Percentiles rank a stretch among this genome's conserved stretches.
Conservation (phyloP, 2,888 invertebrate genomes). For the Aleiodes alternator region DNA sequence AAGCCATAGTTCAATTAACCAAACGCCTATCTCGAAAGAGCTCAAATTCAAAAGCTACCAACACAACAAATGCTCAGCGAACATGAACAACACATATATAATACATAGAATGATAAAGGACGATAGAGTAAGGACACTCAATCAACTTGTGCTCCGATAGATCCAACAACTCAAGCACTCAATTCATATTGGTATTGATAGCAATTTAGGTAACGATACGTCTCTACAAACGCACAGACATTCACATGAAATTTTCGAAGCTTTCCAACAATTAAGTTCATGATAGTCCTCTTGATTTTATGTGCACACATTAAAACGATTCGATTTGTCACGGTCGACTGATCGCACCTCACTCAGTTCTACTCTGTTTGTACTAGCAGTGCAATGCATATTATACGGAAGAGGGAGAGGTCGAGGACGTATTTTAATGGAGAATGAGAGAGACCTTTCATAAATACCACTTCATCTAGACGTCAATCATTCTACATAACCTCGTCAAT, state of each 20-base stretch:
- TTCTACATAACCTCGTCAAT: slow-evolving; percentile 4
- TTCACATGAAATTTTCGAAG: too few relatives aligned
- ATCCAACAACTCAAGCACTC: too few relatives aligned
- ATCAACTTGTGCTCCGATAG: too few relatives aligned
- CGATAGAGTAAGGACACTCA: too few relatives aligned
- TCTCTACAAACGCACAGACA: background rate
- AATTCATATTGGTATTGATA: too few relatives aligned
- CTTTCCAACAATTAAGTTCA: slow-evolving; percentile 2
- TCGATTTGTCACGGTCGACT: slow-evolving; percentile 12
- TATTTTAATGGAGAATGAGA: background rate
- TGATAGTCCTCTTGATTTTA: background rate
- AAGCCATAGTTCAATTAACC: too few relatives aligned
- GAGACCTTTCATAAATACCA: background rate
- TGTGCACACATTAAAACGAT: slow-evolving; percentile 14
- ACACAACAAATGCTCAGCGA: too few relatives aligned
- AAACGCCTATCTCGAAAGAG: too few relatives aligned
- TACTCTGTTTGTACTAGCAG: background rate
- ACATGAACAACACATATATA: too few relatives aligned
- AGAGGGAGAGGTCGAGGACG: slow-evolving; percentile 9
- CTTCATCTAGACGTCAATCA: slow-evolving; percentile 6
- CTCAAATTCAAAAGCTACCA: too few relatives aligned
- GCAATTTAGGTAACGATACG: too few relatives aligned
- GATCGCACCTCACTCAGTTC: slow-evolving; percentile 3
- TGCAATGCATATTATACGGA: slow-evolving; percentile 1
- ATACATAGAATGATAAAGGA: too few relatives aligned